A percentile compares a stretch with the other conserved stretches of the same genome.
phyloP scores from a whole-genome alignment of 2,797 vertebrate genomes.

The Allobates femoralis region DNA sequence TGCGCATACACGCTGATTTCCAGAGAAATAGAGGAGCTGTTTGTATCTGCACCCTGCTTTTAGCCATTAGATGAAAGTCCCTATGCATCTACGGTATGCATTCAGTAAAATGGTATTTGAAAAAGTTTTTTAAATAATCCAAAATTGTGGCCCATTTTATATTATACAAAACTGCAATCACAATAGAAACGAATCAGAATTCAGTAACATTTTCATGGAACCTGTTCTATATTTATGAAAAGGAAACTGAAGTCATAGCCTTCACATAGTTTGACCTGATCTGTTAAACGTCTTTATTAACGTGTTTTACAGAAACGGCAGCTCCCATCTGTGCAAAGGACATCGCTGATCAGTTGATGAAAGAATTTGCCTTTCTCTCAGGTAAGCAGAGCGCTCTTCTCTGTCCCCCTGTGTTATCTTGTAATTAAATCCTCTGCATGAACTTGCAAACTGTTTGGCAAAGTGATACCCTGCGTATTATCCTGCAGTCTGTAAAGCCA shows the following conservation, averaged over 20 bases:
- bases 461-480: slow-evolving; percentile 45
- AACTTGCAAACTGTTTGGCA: slow-evolving; percentile 62
- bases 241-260: not conserved
- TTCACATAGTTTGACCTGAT: not conserved
- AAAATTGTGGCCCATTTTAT: too few relatives aligned
- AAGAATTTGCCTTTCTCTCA: slow-evolving; percentile 92
- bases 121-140: too few relatives aligned
- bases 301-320: slow-evolving; percentile 76
- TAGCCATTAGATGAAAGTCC: too few relatives aligned
- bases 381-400: slow-evolving; percentile 76
- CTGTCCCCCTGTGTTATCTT: not conserved
- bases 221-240: too few relatives aligned
- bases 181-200: too few relatives aligned
- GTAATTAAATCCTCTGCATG: slow-evolving; percentile 66
- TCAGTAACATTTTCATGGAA: too few relatives aligned
- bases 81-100: too few relatives aligned
- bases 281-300: not conserved
- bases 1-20: too few relatives aligned
- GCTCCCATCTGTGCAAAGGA: slow-evolving; percentile 84
- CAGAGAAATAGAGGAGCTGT: too few relatives aligned
- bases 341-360: slow-evolving; percentile 88
- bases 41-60: too few relatives aligned
- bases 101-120: too few relatives aligned
- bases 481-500: slow-evolving; percentile 50
- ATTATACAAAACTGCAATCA: too few relatives aligned